These are phyloP conservation scores for Crax fasciolata DNA, from an alignment of 2,797 vertebrate genomes.

Conservation along the genomic window DNA sequence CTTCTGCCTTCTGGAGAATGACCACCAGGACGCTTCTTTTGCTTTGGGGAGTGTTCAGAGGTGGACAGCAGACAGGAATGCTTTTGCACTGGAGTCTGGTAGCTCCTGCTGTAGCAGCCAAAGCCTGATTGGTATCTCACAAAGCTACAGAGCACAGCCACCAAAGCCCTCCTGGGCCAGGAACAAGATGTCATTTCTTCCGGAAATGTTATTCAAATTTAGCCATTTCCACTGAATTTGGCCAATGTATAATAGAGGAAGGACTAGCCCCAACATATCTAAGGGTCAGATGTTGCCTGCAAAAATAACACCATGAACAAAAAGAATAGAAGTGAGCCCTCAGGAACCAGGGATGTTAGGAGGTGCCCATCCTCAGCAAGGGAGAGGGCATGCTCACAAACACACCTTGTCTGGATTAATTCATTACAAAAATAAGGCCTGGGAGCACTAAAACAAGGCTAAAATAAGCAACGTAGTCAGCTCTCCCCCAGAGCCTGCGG, in stretches of 20 bases:
- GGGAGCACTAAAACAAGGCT: not conserved
- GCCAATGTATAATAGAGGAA: not conserved
- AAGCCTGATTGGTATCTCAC: not conserved
- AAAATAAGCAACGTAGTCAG: not conserved
- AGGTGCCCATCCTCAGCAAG: not conserved
- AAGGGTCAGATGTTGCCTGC: not conserved
- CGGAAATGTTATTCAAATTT: not conserved
- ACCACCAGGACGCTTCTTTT: not conserved
- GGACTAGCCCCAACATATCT: not conserved
- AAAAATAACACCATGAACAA: fast-evolving
- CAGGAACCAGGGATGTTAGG: not conserved
- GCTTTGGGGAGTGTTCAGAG: not conserved
- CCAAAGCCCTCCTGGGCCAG: not conserved
- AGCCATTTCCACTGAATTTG: not conserved
- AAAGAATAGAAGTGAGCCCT: fast-evolving
- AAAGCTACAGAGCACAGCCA: not conserved
- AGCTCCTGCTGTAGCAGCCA: not conserved
- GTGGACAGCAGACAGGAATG: not conserved
- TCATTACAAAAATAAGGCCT: not conserved
- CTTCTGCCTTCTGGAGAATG: not conserved
- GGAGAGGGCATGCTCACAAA: not conserved
- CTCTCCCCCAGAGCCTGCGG: not conserved
- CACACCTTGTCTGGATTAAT: not conserved
- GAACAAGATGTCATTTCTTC: not conserved
- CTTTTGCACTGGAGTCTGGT: not conserved